Base-by-base conservation (phyloP, 2,113 vertebrate genomes). In the Alethe diademata region DNA sequence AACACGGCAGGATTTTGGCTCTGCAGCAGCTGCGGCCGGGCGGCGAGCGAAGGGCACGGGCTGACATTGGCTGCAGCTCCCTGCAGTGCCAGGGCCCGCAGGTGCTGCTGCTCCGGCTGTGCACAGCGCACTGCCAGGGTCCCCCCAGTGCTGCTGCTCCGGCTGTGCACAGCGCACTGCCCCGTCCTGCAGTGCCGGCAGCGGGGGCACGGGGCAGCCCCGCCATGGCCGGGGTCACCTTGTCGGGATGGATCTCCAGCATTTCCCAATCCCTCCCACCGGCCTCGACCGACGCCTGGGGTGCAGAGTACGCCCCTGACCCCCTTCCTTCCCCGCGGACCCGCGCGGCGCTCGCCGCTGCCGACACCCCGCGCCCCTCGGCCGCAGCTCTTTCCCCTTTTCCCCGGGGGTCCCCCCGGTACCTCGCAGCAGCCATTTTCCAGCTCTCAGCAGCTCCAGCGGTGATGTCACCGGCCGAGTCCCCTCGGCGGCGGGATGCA, bases 401-500 rank as follows among this genome's bases (percentile, higher is more conserved):
- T 45, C 33, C 12, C 22, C 31, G 33, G 29, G 47, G 42, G 35
- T 22, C 17, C 6, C 47, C 16, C 58, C 48, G 10, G 31, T 81
- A 66, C 86, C 92, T 90, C 8, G 45, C 66, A 75, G 97, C 94
- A 87, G 97, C 98, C 97, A 97, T 97, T 89, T 97, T 96, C 94
- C 95, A 38, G 75, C 54, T 94, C 45, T 84, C 94, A 66, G 93
- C 96, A 58, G 95, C 96, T 94, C 87, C 92, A 65, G 85, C 78
- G 47, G 91, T 96, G 97, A 97, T 97, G 97, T 95, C 97, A 97
- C 74, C 86, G 25, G 72, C 88, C 85, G 33, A 70, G 53, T 35
- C 65, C 43, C 65, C 22, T 67, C 70, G 40, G 66, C 66, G 25
- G 67, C 62, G 72, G 78, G 50, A 19, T 35, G 72, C 56, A 15